Evolutionary conservation across 53 echinoderm and acorn worm species (phyloP).

Genomic region (Luidia sarsii): DNA sequence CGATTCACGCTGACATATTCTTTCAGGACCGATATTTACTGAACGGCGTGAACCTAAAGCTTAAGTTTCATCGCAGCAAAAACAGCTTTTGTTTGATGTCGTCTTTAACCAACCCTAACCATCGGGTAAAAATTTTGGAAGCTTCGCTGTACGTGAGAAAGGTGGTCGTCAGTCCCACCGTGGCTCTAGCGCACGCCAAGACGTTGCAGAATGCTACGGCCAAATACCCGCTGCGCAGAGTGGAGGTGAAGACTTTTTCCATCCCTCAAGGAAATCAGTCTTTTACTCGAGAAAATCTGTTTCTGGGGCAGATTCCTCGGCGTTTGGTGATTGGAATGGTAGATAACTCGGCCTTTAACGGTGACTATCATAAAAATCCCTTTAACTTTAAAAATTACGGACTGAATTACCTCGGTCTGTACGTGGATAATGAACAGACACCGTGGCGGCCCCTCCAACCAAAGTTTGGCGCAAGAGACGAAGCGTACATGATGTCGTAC

Average conservation of each 20-base stretch:
- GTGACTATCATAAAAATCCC: conserved; percentile 60
- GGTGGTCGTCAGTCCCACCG: conserved; percentile 66
- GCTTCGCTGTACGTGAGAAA: conserved; percentile 72
- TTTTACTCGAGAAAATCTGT: conserved; percentile 63
- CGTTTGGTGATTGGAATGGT: conserved; percentile 56
- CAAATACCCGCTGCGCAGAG: conserved; percentile 69
- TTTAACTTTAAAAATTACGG: conserved; percentile 62
- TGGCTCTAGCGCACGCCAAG: conserved; percentile 66
- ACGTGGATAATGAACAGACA: conserved; percentile 27
- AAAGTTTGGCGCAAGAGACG: conserved; percentile 15
- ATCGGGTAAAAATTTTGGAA: conserved; percentile 61
- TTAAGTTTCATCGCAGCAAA: conserved; percentile 67
- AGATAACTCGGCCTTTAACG: conserved; percentile 20
- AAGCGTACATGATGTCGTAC: conserved; percentile 52
- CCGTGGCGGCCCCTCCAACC: conserved; percentile 61
- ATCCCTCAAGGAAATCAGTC: conserved; percentile 57
- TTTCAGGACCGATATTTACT: conserved; percentile 64
- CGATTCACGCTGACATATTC: conserved; percentile 66
- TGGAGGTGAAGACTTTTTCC: conserved; percentile 58
- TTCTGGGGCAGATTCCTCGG: conserved; percentile 70
- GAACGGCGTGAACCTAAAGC: conserved; percentile 68
- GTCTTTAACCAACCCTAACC: conserved; percentile 13
- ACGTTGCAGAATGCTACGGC: conserved; percentile 62
- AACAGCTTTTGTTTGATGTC: conserved; percentile 75
- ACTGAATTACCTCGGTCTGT: conserved; percentile 57